phyloP scores from a whole-genome alignment of 2,113 vertebrate genomes.

The Indri indri region DNA sequence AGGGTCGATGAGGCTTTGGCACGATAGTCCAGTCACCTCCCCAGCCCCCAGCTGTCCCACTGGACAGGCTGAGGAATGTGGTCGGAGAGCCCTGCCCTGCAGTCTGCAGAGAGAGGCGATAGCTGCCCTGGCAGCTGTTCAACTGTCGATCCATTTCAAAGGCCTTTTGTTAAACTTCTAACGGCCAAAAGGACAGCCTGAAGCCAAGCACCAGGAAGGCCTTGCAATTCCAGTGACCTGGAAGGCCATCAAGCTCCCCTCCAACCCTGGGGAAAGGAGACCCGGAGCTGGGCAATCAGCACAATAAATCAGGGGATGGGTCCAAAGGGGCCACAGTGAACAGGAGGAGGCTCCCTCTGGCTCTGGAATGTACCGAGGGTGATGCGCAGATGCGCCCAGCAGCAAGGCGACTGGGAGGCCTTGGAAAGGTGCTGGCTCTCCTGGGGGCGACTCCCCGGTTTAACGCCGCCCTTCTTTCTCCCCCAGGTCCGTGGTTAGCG shows the following conservation, averaged over 20 bases:
- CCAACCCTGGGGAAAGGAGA: not conserved
- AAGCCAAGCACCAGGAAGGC: slow-evolving; percentile 2
- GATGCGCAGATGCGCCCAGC: not conserved
- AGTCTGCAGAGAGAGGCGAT: not conserved
- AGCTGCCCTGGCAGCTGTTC: slow-evolving; percentile 39
- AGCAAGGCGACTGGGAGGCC: not conserved
- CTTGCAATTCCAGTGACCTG: slow-evolving; percentile 11
- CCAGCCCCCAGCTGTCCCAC: not conserved
- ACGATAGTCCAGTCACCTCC: not conserved
- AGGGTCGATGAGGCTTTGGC: not conserved
- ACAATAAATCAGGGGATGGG: not conserved
- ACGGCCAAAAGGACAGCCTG: slow-evolving; percentile 34
- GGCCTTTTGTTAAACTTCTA: slow-evolving; percentile 72
- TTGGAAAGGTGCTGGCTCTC: not conserved
- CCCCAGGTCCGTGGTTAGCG: rapidly evolving
- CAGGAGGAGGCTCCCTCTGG: not conserved
- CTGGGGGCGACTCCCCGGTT: not conserved
- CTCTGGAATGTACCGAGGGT: not conserved
- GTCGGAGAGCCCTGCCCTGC: not conserved
- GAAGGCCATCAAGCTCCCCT: not conserved
- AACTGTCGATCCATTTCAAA: slow-evolving; percentile 70
- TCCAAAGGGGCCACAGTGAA: rapidly evolving
- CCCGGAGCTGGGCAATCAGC: rapidly evolving
- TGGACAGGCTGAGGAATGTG: not conserved
- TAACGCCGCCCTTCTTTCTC: not conserved